Evolutionary conservation across 2,797 vertebrate genomes (phyloP).

Genomic region (Protonibea diacanthus): DNA sequence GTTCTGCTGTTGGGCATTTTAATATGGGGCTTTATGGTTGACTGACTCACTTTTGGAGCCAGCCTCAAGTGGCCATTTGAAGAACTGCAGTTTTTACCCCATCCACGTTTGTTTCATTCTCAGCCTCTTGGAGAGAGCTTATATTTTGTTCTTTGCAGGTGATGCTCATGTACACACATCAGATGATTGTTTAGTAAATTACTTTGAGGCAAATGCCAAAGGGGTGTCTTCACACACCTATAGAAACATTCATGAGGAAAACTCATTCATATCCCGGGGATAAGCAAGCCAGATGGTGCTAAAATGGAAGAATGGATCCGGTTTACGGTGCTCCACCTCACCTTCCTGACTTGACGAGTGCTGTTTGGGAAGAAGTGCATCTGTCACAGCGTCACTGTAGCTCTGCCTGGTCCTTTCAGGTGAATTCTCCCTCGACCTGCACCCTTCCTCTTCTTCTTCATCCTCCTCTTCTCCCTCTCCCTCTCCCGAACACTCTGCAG

Average conservation of each 20-base stretch:
- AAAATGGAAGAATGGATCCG: background rate
- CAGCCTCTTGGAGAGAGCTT: too few relatives aligned
- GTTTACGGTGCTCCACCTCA: slow-evolving; percentile 40
- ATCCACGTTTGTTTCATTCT: too few relatives aligned
- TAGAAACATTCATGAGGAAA: background rate
- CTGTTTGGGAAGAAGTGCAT: slow-evolving; percentile 57
- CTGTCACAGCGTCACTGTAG: slow-evolving; percentile 51
- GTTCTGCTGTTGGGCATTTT: too few relatives aligned
- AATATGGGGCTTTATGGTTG: too few relatives aligned
- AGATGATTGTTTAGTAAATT: slow-evolving; percentile 10
- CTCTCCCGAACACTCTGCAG: slow-evolving; percentile 72
- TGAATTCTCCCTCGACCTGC: slow-evolving; percentile 37
- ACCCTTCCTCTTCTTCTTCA: slow-evolving; percentile 14
- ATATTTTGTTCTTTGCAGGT: background rate
- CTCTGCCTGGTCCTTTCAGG: slow-evolving; percentile 32
- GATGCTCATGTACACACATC: background rate
- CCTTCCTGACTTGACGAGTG: slow-evolving; percentile 70
- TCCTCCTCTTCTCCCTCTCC: slow-evolving; percentile 37
- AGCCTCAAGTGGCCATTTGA: too few relatives aligned
- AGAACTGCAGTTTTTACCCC: too few relatives aligned
- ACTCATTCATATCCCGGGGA: background rate
- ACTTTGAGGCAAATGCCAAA: slow-evolving; percentile 22
- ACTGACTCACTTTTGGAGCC: too few relatives aligned
- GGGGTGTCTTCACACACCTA: slow-evolving; percentile 21
- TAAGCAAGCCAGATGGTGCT: background rate